Percentiles rank a stretch among this genome's conserved stretches.
Conservation (phyloP, 2,797 vertebrate species). For the Anas acuta region DNA sequence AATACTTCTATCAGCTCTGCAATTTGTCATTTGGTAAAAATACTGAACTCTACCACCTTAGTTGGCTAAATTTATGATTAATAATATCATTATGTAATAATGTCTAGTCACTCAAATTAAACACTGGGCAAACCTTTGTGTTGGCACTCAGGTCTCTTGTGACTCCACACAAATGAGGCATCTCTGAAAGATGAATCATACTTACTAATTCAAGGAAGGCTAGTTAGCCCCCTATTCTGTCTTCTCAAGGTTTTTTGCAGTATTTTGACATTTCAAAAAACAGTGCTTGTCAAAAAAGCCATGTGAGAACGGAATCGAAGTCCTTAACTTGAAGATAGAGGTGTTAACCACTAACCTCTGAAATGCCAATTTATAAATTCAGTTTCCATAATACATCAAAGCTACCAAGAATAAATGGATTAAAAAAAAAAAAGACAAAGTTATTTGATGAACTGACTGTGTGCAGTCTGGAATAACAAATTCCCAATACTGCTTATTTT, state of each 20-base stretch:
- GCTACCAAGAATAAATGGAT: background rate
- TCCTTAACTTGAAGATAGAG: slow-evolving; percentile 63
- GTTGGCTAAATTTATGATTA: background rate
- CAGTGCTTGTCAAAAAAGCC: slow-evolving; percentile 3
- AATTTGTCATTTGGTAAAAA: background rate
- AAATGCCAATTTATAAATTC: slow-evolving; percentile 55
- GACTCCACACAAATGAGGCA: background rate
- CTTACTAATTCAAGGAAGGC: background rate
- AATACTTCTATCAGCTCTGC: background rate
- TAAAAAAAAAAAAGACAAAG: background rate
- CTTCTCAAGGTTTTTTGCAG: background rate
- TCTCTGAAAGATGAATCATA: background rate
- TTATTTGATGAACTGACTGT: background rate
- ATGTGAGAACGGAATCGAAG: slow-evolving; percentile 72
- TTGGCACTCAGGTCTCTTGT: background rate
- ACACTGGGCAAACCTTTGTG: background rate
- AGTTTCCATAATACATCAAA: background rate
- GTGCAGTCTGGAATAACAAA: background rate
- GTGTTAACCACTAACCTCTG: slow-evolving; percentile 74
- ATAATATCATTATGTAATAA: background rate
- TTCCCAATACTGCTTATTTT: background rate
- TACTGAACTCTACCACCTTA: background rate
- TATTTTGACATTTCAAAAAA: slow-evolving; percentile 15
- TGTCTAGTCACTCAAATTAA: background rate
- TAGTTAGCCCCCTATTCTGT: background rate